Evolutionary conservation across 2,797 vertebrate genomes (phyloP), one percentile per base, ranked within the genome.

Genomic region (Darevskia mixta): DNA sequence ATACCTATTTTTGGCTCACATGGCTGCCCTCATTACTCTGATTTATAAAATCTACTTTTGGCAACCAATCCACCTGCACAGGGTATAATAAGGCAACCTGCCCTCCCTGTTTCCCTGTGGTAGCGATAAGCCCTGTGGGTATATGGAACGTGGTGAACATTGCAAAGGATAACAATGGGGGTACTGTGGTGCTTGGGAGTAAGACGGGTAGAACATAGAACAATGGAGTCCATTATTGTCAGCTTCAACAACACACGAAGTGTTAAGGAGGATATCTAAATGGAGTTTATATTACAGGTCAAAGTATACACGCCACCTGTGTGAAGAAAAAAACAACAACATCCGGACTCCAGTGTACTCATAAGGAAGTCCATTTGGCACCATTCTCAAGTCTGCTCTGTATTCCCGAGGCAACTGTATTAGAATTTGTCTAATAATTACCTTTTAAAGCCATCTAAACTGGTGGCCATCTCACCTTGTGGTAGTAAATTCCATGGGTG

Each of bases 121-220:
- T 35, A 9, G 43, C 69, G 88, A 89, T 89, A 85, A 41, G 83
- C 86, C 88, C 79, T 73, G n/a, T 85, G 75, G 79, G 82, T 64
- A 35, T 3, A 32, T 3, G 45, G 85, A 55, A 75, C 67, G 0
- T 43, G 32, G 27, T 3, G 71, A 91, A 81, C 88, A 61, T 82
- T 64, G 77, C 66, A 83, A 87, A 85, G 82, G 72, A 69, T 88
- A 88, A 90, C 83, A 89, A 82, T 61, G 25, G 79, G 45, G 61
- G n/a, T 67, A 86, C 80, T 87, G 80, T 82, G 83, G 81, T 82
- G 43, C 85, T 13, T 0, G 0, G 69, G n/a, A 67, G 77, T 27
- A 29, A 38, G 82, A 75, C 32, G 2, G 85, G 0, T 69, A 79
- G 67, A 83, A 73, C 8, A 17, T 3, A 55, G 76, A 67, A 80